These are phyloP conservation scores for Reinhardtius hippoglossoides DNA, from an alignment of 2,113 vertebrate species.

Conservation along the genomic window DNA sequence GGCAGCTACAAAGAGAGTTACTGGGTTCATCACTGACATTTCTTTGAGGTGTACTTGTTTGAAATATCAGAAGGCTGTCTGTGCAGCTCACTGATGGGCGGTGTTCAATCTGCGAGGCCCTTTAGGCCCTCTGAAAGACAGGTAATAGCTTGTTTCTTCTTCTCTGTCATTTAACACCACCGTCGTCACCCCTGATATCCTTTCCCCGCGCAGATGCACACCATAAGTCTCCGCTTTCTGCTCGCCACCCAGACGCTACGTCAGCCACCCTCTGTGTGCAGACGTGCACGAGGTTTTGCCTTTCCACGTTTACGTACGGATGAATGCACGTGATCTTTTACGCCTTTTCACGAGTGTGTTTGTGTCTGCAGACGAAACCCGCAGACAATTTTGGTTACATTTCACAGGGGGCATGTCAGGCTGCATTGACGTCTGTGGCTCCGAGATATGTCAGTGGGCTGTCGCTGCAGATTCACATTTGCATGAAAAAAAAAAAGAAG, in stretches of 20 bases:
- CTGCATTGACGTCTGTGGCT: slow-evolving; percentile 36
- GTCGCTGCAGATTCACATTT: slow-evolving; percentile 51
- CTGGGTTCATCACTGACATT: slow-evolving; percentile 39
- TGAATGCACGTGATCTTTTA: slow-evolving; percentile 20
- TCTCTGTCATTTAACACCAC: slow-evolving; percentile 41
- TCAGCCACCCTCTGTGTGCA: slow-evolving; percentile 36
- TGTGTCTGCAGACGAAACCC: slow-evolving; percentile 17
- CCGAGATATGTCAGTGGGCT: too few species aligned
- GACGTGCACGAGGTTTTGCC: background rate
- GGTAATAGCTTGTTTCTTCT: slow-evolving; percentile 35
- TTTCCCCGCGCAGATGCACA: background rate
- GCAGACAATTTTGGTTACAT: slow-evolving; percentile 45
- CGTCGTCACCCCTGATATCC: slow-evolving; percentile 35
- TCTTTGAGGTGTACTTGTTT: slow-evolving; percentile 49
- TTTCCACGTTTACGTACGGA: slow-evolving; percentile 17
- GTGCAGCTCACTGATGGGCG: slow-evolving; percentile 11
- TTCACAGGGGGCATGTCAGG: slow-evolving; percentile 44
- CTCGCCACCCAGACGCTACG: slow-evolving; percentile 32
- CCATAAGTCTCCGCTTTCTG: slow-evolving; percentile 7
- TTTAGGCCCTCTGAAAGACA: slow-evolving; percentile 41
- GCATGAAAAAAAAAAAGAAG: slow-evolving; percentile 54
- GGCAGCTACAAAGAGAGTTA: slow-evolving; percentile 19
- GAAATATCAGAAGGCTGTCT: slow-evolving; percentile 45
- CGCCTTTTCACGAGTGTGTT: slow-evolving; percentile 23
- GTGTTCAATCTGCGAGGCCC: slow-evolving; percentile 29